Conservation (phyloP, 2,797 vertebrate species). For the Poecilia picta region DNA sequence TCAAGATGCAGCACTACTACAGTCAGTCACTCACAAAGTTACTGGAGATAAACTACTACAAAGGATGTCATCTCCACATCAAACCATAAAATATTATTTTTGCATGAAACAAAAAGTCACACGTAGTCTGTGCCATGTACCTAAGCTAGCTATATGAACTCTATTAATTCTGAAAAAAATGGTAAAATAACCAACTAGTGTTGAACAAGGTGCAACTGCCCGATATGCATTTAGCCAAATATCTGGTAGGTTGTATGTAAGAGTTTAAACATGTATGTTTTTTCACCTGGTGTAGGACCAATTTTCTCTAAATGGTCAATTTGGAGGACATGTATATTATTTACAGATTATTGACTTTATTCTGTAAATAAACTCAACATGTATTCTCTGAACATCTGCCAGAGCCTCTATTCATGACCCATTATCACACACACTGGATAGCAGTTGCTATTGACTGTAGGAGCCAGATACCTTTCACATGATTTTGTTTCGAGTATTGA, state of each 20-base stretch:
- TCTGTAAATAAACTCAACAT: too few relatives aligned
- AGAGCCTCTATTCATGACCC: background rate
- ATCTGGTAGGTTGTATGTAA: background rate
- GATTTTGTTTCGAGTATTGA: background rate
- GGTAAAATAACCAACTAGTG: background rate
- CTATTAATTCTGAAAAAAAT: background rate
- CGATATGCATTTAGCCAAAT: background rate
- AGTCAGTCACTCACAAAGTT: background rate
- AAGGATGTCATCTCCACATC: background rate
- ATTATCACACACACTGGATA: background rate
- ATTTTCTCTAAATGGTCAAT: too few relatives aligned
- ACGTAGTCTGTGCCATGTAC: background rate
- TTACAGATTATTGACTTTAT: too few relatives aligned
- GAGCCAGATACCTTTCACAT: background rate
- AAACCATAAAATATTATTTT: background rate
- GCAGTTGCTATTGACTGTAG: background rate
- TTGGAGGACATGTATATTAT: too few relatives aligned
- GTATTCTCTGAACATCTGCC: too few relatives aligned
- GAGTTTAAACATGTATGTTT: background rate
- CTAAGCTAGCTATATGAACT: background rate
- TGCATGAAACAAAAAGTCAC: background rate
- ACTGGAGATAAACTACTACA: background rate
- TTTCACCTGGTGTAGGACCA: background rate
- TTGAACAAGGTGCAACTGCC: background rate
- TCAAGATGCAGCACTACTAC: background rate